Evolutionary conservation across 1,140 invertebrate species (phyloP).

Genomic region (Mercenaria mercenaria): DNA sequence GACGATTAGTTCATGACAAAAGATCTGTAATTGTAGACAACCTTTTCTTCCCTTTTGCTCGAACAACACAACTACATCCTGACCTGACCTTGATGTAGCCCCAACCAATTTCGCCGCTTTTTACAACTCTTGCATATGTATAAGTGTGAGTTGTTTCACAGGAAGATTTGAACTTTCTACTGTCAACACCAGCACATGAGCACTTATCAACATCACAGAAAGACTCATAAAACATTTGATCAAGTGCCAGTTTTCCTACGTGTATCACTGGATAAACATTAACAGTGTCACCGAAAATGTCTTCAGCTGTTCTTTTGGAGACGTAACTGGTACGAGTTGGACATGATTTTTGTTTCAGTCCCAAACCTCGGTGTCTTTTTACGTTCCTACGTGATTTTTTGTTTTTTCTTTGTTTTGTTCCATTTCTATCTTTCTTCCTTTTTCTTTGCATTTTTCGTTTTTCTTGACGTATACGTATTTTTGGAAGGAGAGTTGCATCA

Average conservation of each 20-base stretch:
- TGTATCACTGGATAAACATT: conserved; percentile 12
- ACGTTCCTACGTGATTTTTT: not conserved
- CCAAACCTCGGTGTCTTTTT: not conserved
- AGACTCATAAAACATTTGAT: conserved; percentile 44
- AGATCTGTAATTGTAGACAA: not conserved
- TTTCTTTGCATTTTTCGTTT: not conserved
- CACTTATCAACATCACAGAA: conserved; percentile 31
- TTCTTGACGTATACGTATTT: not conserved
- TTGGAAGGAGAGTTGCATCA: not conserved
- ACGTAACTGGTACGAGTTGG: not conserved
- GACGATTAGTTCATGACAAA: not conserved
- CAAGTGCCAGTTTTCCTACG: not conserved
- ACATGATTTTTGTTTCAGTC: not conserved
- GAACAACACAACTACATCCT: conserved; percentile 43
- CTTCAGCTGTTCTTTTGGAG: not conserved
- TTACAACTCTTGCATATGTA: conserved; percentile 29
- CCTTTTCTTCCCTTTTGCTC: not conserved
- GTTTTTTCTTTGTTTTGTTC: not conserved
- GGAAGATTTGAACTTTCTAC: not conserved
- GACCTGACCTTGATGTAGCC: conserved; percentile 35
- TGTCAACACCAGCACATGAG: conserved; percentile 1
- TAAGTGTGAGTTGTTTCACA: conserved; percentile 40
- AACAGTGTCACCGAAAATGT: conserved; percentile 41
- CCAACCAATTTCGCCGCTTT: conserved; percentile 45
- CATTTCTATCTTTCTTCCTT: no score